Evolutionary conservation across 2,888 invertebrate species (phyloP).

Genomic region (Muschampia plurimacula): DNA sequence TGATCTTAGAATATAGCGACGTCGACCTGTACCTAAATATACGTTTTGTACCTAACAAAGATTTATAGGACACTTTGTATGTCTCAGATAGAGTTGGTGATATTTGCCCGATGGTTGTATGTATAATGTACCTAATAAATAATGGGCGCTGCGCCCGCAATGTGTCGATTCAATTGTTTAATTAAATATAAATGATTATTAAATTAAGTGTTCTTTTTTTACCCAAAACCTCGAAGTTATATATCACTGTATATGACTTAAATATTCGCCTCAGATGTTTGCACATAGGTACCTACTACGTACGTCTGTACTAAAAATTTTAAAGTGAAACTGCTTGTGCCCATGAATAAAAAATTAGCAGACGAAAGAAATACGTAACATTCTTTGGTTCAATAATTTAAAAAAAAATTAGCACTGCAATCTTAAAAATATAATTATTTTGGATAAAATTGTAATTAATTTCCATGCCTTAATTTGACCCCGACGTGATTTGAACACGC

Average conservation of each 20-base stretch:
- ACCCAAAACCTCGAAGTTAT: background rate
- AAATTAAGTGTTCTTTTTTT: constrained; percentile 24
- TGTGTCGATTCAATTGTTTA: constrained; percentile 34
- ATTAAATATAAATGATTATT: constrained; percentile 34
- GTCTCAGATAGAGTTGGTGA: constrained; percentile 24
- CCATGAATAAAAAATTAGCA: no score
- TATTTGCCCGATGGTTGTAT: constrained; percentile 32
- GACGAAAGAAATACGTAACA: no score
- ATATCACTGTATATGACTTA: no score
- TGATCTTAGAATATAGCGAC: background rate
- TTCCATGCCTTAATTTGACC: constrained; percentile 86
- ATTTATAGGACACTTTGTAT: constrained; percentile 6
- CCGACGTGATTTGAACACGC: constrained; percentile 98
- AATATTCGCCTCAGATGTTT: no score
- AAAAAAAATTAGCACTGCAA: no score
- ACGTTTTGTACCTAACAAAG: constrained; percentile 14
- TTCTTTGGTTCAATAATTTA: no score
- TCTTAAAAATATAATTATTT: no score
- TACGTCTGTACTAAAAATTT: no score
- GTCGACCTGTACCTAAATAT: constrained; percentile 1
- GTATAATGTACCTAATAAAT: constrained; percentile 8
- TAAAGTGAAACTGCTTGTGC: no score
- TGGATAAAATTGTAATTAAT: no score
- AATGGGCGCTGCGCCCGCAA: constrained; percentile 28
- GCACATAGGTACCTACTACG: no score